A percentile compares a stretch with the other conserved stretches of the same genome.
Evolutionary conservation across 92 coral and sea anemone species (phyloP).

Genomic region (Umimayanthus kanabou): DNA sequence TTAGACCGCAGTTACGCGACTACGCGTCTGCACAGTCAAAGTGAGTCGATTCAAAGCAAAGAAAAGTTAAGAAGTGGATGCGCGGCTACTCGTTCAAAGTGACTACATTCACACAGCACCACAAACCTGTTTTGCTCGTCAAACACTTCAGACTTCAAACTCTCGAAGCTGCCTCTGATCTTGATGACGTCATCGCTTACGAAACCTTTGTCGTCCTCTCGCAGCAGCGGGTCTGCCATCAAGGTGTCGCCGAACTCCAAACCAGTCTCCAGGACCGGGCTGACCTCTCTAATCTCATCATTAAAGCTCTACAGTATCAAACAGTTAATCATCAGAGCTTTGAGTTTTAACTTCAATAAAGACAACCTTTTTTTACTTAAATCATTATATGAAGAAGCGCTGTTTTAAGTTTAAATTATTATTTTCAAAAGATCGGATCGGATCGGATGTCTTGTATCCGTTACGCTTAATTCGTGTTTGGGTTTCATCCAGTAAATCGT

Average conservation of each 20-base stretch:
- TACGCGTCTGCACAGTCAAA: too few relatives aligned
- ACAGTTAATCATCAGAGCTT: background rate
- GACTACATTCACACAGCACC: background rate
- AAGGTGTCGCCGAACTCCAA: background rate
- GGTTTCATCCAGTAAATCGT: too few relatives aligned
- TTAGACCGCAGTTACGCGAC: too few relatives aligned
- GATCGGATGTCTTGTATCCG: too few relatives aligned
- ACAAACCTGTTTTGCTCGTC: constrained; percentile 24
- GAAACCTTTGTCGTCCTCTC: background rate
- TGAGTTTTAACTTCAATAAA: background rate
- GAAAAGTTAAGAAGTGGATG: too few relatives aligned
- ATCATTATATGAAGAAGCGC: too few relatives aligned
- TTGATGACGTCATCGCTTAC: constrained; percentile 9
- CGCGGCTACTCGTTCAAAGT: too few relatives aligned
- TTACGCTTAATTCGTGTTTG: too few relatives aligned
- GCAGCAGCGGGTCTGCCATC: background rate
- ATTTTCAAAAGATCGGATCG: too few relatives aligned
- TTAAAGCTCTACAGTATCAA: background rate
- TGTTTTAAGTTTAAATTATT: too few relatives aligned
- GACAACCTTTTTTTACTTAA: too few relatives aligned
- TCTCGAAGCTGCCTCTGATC: constrained; percentile 1
- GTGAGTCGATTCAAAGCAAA: too few relatives aligned
- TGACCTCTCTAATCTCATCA: constrained; percentile 29
- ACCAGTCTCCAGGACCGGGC: constrained; percentile 27
- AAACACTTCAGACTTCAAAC: constrained; percentile 22